Conservation (phyloP, 1,140 invertebrate genomes). For the Diprion similis region DNA sequence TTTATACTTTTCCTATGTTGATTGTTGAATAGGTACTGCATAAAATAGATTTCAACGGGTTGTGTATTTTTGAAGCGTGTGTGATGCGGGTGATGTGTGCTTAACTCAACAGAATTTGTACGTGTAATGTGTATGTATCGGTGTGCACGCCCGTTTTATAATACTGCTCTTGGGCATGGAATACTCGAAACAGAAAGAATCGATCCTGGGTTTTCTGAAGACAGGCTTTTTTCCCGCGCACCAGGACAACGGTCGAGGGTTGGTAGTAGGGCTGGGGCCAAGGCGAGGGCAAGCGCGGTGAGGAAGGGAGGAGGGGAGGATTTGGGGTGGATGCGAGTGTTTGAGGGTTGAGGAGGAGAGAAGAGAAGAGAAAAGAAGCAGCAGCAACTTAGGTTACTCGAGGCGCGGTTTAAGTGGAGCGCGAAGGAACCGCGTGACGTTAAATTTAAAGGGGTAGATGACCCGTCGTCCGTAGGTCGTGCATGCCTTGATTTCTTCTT, state of each 20-base stretch:
- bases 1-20: too few species aligned
- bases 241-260: too few species aligned
- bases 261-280: too few species aligned
- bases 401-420: background rate
- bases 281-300: background rate
- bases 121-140: background rate
- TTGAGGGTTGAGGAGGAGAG: background rate
- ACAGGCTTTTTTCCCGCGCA: conserved; percentile 2
- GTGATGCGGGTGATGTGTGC: background rate
- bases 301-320: background rate
- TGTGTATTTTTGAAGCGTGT: too few species aligned
- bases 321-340: background rate
- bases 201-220: conserved; percentile 1
- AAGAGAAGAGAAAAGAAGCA: background rate
- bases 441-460: background rate
- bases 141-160: background rate
- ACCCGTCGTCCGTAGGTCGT: background rate
- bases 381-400: too few species aligned
- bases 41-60: background rate
- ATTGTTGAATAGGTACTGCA: too few species aligned
- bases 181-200: background rate
- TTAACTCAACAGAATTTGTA: background rate
- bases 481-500: background rate
- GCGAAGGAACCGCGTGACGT: background rate
- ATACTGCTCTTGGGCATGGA: background rate